A percentile compares a stretch with the other conserved stretches of the same genome.
These are phyloP conservation scores for Glaucopsyche alexis DNA, from an alignment of 2,888 invertebrate species.

Conservation along the genomic window DNA sequence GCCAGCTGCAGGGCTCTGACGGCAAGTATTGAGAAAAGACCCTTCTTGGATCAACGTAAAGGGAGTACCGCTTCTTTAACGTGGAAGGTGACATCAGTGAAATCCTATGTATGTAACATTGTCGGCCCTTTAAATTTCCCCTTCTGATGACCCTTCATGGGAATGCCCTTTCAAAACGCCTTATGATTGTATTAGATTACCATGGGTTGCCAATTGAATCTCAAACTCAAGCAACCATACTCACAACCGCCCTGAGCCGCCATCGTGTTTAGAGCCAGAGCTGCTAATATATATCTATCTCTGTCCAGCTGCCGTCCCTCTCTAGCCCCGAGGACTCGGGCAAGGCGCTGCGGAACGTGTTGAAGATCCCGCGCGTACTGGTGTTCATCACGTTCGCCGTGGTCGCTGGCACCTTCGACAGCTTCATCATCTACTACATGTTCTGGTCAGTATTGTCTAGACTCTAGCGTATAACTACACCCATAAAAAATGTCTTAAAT, in stretches of 20 bases:
- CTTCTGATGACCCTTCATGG: no score
- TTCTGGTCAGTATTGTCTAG: slow-evolving; percentile 82
- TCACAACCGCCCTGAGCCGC: no score
- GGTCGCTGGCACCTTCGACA: slow-evolving; percentile 87
- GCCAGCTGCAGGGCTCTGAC: slow-evolving; percentile 82
- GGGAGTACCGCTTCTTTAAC: no score
- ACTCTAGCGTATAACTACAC: no score
- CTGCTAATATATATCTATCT: neutral
- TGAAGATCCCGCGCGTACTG: slow-evolving; percentile 82
- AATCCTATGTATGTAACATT: no score
- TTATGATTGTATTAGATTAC: no score
- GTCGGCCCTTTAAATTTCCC: no score
- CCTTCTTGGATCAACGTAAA: neutral
- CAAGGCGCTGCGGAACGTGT: slow-evolving; percentile 80
- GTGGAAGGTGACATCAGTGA: no score
- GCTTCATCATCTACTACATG: slow-evolving; percentile 89
- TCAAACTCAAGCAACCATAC: no score
- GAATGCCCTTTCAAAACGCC: no score
- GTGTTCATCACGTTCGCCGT: slow-evolving; percentile 87
- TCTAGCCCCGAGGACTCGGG: slow-evolving; percentile 84
- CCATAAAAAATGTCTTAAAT: no score
- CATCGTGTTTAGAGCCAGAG: neutral
- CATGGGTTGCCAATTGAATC: no score
- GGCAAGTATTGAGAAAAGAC: slow-evolving; percentile 56
- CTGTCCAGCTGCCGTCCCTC: slow-evolving; percentile 73